A percentile compares a stretch with the other conserved stretches of the same genome.
These are phyloP conservation scores for Eumaeus atala DNA, from an alignment of 1,140 invertebrate genomes.

Conservation along the genomic window DNA sequence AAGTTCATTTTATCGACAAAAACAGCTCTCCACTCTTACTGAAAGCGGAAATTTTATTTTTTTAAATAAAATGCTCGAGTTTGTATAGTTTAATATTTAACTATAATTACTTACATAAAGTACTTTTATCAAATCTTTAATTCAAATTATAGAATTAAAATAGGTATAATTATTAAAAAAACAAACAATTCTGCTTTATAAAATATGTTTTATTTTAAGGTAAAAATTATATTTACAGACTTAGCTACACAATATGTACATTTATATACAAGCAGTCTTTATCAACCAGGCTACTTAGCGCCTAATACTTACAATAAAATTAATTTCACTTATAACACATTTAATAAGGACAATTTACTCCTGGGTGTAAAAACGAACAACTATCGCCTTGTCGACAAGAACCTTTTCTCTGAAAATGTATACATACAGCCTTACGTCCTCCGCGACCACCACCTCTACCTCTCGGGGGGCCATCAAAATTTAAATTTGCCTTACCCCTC, in stretches of 20 bases:
- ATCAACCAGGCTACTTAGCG: background rate
- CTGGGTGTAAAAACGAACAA: slow-evolving; percentile 85
- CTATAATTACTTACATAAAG: no score
- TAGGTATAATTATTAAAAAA: background rate
- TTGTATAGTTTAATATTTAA: no score
- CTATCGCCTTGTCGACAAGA: slow-evolving; percentile 85
- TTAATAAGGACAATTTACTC: slow-evolving; percentile 77
- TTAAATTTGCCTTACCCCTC: slow-evolving; percentile 64
- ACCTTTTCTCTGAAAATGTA: slow-evolving; percentile 84
- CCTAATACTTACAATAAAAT: background rate
- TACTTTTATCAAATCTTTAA: no score
- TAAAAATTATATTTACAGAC: slow-evolving; percentile 1
- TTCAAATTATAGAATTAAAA: no score
- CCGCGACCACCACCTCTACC: slow-evolving; percentile 73
- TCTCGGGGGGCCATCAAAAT: slow-evolving; percentile 71
- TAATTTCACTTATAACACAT: slow-evolving; percentile 23
- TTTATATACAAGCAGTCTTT: slow-evolving; percentile 7
- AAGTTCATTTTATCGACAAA: no score
- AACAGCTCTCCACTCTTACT: no score
- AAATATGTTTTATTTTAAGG: slow-evolving; percentile 4
- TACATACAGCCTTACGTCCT: slow-evolving; percentile 76
- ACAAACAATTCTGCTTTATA: background rate
- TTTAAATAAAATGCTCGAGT: no score
- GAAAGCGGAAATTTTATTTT: no score
- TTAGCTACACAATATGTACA: background rate